These are phyloP conservation scores for Megatriorchis doriae DNA, from an alignment of 2,113 vertebrate genomes.

Conservation along the genomic window DNA sequence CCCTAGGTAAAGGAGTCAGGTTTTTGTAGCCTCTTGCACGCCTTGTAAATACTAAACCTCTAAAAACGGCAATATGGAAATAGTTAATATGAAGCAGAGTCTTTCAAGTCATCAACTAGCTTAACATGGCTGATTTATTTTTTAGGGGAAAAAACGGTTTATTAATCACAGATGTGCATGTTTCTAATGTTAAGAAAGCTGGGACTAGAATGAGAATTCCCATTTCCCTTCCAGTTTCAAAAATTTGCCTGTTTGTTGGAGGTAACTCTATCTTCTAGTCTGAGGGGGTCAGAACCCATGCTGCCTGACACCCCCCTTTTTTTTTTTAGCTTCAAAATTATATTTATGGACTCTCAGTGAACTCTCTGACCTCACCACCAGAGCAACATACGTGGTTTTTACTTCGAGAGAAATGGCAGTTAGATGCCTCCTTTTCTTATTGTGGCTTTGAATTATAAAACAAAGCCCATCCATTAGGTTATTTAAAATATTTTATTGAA, in stretches of 20 bases:
- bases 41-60: background rate
- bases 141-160: background rate
- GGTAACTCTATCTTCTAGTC: constrained; percentile 20
- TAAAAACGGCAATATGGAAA: constrained; percentile 2
- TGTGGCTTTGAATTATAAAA: background rate
- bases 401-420: background rate
- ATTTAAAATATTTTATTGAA: background rate
- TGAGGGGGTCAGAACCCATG: background rate
- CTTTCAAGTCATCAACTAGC: constrained; percentile 44
- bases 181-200: constrained; percentile 41
- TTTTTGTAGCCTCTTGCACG: background rate
- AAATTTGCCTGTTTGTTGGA: background rate
- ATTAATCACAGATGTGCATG: constrained; percentile 72
- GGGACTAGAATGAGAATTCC: constrained; percentile 32
- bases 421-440: background rate
- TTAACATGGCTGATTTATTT: constrained; percentile 56
- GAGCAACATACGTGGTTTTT: constrained; percentile 18
- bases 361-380: constrained; percentile 57
- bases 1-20: background rate
- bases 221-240: constrained; percentile 17
- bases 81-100: constrained; percentile 40
- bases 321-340: background rate
- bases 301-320: background rate
- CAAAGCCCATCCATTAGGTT: background rate
- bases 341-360: constrained; percentile 57